These are phyloP conservation scores for Threskiornis aethiopicus DNA, from an alignment of 2,797 vertebrate species.

Conservation along the genomic window DNA sequence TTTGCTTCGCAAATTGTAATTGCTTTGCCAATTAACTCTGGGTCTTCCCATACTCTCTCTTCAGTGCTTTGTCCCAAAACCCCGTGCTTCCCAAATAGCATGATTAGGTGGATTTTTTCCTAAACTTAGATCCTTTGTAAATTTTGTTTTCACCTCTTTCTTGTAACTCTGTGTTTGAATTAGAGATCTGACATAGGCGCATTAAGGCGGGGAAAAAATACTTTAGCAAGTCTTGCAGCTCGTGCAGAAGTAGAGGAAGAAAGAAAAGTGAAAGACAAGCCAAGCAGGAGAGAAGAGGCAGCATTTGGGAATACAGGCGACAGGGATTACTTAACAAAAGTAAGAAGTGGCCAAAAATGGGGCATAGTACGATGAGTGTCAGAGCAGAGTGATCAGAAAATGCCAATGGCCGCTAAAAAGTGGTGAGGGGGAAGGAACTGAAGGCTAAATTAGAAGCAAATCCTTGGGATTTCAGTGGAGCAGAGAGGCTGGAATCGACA, in stretches of 20 bases:
- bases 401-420: not conserved
- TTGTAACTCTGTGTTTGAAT: not conserved
- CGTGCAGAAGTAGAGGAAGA: not conserved
- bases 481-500: not conserved
- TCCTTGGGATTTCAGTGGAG: not conserved
- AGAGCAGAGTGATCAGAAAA: not conserved
- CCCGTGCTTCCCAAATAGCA: not conserved
- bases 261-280: not conserved
- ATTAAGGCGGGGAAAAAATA: not conserved
- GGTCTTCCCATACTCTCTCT: not conserved
- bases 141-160: not conserved
- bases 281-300: not conserved
- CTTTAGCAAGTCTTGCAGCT: not conserved
- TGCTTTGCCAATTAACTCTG: constrained; percentile 28
- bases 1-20: not conserved
- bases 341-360: not conserved
- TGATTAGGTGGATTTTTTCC: not conserved
- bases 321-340: not conserved
- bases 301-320: not conserved
- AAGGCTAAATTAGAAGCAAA: not conserved
- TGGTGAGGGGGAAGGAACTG: not conserved
- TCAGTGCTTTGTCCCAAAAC: not conserved
- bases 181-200: not conserved
- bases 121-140: not conserved
- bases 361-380: not conserved